Evolutionary conservation across 2,113 vertebrate species (phyloP), one percentile per base, ranked within the genome.

Genomic region (Hyperoodon ampullatus): DNA sequence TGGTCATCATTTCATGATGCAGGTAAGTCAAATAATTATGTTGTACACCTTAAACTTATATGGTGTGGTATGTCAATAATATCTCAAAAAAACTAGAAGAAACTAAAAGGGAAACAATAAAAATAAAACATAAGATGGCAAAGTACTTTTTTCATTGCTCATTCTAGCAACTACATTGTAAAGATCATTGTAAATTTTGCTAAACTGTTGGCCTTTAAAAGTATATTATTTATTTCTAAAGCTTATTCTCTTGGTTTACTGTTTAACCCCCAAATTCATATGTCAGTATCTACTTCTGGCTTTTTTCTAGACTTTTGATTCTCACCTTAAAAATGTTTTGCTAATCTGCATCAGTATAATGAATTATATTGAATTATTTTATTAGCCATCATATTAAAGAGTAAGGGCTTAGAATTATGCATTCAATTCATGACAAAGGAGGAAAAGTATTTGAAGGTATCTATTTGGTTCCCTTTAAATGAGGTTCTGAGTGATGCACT

Each of bases 161-260:
- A 78, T 53, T 93, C n/a, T 71, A 94, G 58, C 75, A 85, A 68
- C 42, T 80, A 80, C 47, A 91, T 30, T 58, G 4, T 72, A 50
- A 92, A 94, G 65, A 55, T 80, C 55, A 87, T 55, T 84, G 44
- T 16, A 93, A 44, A 66, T 75, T 96, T 90, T 84, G 12, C 39
- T 70, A 58, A 42, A 63, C 30, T 61, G n/a, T 44, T 85, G 33
- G 16, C 18, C 47, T 75, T 96, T 60, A 72, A 93, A 93, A 65
- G 68, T 82, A 60, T 11, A 30, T 39, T 91, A 21, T 44, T 93
- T 70, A 58, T 80, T 92, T 72, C 60, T 93, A 63, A 87, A 55
- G 21, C 1, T 71, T 89, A 55, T 61, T 89, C 19, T 66, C 12
- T 88, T 18, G 7, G 33, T 90, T 87, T 85, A 28, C 86, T 89